Conservation (phyloP, 2,113 vertebrate genomes). For the Ranitomeya imitator region DNA sequence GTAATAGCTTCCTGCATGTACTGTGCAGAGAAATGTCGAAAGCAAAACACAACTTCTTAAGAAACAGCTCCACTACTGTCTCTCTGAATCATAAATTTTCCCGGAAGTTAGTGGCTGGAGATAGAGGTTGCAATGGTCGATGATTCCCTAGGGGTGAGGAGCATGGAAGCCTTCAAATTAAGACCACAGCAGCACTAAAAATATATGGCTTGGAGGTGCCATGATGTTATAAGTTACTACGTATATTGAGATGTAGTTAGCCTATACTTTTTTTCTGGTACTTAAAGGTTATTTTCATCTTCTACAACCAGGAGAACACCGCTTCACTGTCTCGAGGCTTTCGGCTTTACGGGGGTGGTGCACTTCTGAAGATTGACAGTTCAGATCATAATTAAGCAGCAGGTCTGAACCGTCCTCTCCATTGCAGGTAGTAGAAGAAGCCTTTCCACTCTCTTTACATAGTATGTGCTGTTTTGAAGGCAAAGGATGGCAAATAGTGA, state of each 20-base stretch:
- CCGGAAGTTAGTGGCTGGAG: neutral
- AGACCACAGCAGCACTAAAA: neutral
- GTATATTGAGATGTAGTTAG: neutral
- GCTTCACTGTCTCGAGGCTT: too few species aligned
- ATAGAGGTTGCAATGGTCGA: neutral
- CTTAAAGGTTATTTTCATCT: too few species aligned
- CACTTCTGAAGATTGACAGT: too few species aligned
- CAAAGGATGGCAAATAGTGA: too few species aligned
- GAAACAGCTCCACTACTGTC: neutral
- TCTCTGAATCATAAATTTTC: neutral
- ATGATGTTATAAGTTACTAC: neutral
- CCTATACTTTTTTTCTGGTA: neutral
- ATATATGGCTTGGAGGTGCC: neutral
- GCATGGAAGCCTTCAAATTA: neutral
- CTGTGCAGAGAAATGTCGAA: conserved; percentile 14
- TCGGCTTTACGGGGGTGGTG: too few species aligned
- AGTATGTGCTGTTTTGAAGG: too few species aligned
- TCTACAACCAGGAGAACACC: too few species aligned
- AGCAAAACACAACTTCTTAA: conserved; percentile 11
- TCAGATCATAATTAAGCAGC: too few species aligned
- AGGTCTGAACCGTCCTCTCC: too few species aligned
- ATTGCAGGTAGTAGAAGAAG: too few species aligned
- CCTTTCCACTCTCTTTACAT: too few species aligned
- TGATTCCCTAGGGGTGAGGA: neutral
- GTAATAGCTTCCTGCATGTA: neutral